These are phyloP conservation scores for Epinephelus moara DNA, from an alignment of 2,113 vertebrate genomes.

Conservation along the genomic window DNA sequence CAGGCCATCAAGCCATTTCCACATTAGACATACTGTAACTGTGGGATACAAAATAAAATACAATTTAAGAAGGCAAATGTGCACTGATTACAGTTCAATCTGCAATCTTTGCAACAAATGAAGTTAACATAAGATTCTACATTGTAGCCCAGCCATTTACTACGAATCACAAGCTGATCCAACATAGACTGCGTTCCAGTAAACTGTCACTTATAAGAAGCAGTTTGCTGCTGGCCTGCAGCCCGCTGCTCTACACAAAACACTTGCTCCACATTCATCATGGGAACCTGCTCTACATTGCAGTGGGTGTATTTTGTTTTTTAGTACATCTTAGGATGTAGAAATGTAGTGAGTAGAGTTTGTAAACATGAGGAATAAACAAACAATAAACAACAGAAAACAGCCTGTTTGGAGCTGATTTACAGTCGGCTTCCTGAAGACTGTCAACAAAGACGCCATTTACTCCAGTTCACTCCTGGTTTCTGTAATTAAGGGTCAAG, in stretches of 20 bases:
- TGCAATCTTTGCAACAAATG: slow-evolving; percentile 4
- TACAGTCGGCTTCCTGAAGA: slow-evolving; percentile 1
- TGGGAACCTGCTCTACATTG: slow-evolving; percentile 2
- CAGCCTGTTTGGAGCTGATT: not conserved
- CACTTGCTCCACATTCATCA: slow-evolving; percentile 29
- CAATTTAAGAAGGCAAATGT: not conserved
- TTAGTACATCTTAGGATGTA: not conserved
- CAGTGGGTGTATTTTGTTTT: not conserved
- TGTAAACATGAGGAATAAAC: not conserved
- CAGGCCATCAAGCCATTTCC: not conserved
- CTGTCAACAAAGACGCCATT: slow-evolving; percentile 23
- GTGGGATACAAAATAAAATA: not conserved
- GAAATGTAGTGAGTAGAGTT: not conserved
- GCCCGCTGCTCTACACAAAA: slow-evolving; percentile 6
- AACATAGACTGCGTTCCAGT: slow-evolving; percentile 14
- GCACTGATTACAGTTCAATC: slow-evolving; percentile 7
- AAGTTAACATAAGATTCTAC: slow-evolving; percentile 19
- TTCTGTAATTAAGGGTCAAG: slow-evolving; percentile 24
- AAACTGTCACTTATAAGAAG: slow-evolving; percentile 29
- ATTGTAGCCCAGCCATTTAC: slow-evolving; percentile 9
- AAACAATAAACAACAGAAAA: slow-evolving; percentile 3
- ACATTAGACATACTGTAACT: not conserved
- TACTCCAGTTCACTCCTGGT: not conserved
- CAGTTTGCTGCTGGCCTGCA: slow-evolving; percentile 28
- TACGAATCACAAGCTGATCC: slow-evolving; percentile 8